A percentile compares a stretch with the other conserved stretches of the same genome.
Conservation (phyloP, 1,140 invertebrate species). For the Drosophila repleta region DNA sequence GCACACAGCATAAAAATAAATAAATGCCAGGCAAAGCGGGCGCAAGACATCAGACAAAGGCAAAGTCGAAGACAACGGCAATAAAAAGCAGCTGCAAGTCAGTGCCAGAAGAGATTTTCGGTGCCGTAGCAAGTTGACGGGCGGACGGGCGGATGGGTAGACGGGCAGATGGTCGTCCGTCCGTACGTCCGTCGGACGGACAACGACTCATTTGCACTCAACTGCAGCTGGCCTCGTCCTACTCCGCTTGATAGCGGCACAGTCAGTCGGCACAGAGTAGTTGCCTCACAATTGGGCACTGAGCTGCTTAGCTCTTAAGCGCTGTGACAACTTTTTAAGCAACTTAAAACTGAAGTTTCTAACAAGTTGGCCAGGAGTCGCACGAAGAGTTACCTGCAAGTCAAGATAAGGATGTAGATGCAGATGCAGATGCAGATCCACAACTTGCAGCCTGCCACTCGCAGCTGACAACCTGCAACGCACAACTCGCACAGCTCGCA, state of each 20-base stretch:
- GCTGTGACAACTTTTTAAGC: slow-evolving; percentile 80
- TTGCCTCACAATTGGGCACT: slow-evolving; percentile 50
- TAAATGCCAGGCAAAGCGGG: slow-evolving; percentile 63
- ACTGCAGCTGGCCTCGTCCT: slow-evolving; percentile 60
- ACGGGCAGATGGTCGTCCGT: slow-evolving; percentile 3
- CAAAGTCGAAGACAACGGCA: slow-evolving; percentile 43
- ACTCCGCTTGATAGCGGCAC: not conserved
- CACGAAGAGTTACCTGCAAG: slow-evolving; percentile 56
- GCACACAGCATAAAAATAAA: slow-evolving; percentile 63
- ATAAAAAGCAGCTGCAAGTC: slow-evolving; percentile 78
- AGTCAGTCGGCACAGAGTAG: not conserved
- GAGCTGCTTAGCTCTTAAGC: slow-evolving; percentile 70
- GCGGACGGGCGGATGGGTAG: not conserved
- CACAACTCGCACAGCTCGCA: slow-evolving; percentile 6
- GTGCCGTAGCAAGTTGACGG: slow-evolving; percentile 49
- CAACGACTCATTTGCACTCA: slow-evolving; percentile 75
- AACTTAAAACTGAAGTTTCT: slow-evolving; percentile 73
- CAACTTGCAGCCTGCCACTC: not conserved
- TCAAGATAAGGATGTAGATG: slow-evolving; percentile 35
- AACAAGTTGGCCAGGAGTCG: slow-evolving; percentile 36
- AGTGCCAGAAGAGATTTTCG: slow-evolving; percentile 47
- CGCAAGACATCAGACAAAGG: slow-evolving; percentile 34
- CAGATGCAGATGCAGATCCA: not conserved
- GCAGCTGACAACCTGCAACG: not conserved
- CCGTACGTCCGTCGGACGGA: not conserved